Base-by-base conservation (phyloP, 2,797 vertebrate species). In the Mastacembelus armatus region DNA sequence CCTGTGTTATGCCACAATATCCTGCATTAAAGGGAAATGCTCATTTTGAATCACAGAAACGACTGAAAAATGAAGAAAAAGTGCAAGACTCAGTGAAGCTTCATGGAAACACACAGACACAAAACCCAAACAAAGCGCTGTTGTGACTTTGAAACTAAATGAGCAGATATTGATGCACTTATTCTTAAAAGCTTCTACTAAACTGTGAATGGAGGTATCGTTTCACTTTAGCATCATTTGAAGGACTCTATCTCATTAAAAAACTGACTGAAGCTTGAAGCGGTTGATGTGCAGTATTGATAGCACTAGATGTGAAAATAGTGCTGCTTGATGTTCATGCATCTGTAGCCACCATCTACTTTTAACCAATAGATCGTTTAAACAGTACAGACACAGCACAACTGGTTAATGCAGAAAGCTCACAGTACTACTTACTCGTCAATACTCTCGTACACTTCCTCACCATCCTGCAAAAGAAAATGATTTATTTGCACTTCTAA, bases 391-490 rank as follows among this genome's bases (percentile, higher is more conserved):
- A 69, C 5, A 43, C 3, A 32, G 9, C 14, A 14, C 1, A 14
- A 48, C 0, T 29, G 15, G 3, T 35, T 4, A 29, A 68, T 18
- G 18, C 15, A 48, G 12, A 49, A 72, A 2, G 2, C 56, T 19
- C 54, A 22, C 38, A n/a, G n/a, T n/a, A n/a, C n/a, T n/a, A 92
- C 93, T 92, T 83, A 94, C 94, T 87, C 89, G 32, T 94, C 92
- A 29, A 94, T 91, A 52, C 66, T 68, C 61, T 95, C 92, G 42
- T 95, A 95, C 39, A 93, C 77, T 0, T 88, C 88, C 15, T 93
- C 88, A 1, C 79, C 80, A 16, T 60, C 85, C 94, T 94, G 69
- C 51, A 86, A 85, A 9, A 86, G 24, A 78, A 66, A 0, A 38
- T 14, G 14, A 38, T 32, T 33, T 1, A 15, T 57, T 58, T 1